Base-by-base conservation (phyloP, 2,797 vertebrate genomes). In the Hydrolagus colliei region DNA sequence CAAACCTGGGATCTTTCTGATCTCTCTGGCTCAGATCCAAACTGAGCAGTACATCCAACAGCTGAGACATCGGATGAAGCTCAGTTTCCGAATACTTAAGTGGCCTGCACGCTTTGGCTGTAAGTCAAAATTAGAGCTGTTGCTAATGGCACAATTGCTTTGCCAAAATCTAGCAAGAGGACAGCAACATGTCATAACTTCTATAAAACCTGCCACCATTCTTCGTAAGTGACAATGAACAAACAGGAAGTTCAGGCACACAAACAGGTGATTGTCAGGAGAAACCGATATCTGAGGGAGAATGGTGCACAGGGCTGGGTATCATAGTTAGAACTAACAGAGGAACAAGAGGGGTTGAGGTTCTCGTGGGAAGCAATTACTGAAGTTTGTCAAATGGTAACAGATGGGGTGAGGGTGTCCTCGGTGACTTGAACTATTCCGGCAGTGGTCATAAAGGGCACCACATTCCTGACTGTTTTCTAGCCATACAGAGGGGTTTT, bases 81-180 rank as follows among this genome's bases (percentile, higher is more conserved):
- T 52, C 41, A 84, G 65, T 35, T 68, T 68, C 65, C 14, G 68
- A 68, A 82, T 10, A 32, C 13, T 35, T 41, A 82, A 4, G 65
- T 84, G 79, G 8, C 32, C 20, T 11, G 32, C 9, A 7, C 14
- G 16, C 68, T 63, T 41, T 35, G 41, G 32, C 79, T 52, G 16
- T 84, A 84, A 84, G 32, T 84, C 79, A 84, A 65, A 32, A 14
- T 68, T 9, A 35, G 61, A 73, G 73, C 13, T 73, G 12, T 32
- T 73, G 3, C 27, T 22, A 11, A 20, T 22, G 63, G 35, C 32
- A 14, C 18, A 16, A 71, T 35, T 32, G 20, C 41, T 84, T 84
- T 63, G 68, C 32, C 27, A 84, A 32, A 27, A n/a, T 10, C 65
- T 27, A 67, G 16, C 14, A 84, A 68, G 32, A 71, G 27, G 32